These are phyloP conservation scores for Habropoda laboriosa DNA, from an alignment of 1,140 invertebrate genomes.

Conservation along the genomic window DNA sequence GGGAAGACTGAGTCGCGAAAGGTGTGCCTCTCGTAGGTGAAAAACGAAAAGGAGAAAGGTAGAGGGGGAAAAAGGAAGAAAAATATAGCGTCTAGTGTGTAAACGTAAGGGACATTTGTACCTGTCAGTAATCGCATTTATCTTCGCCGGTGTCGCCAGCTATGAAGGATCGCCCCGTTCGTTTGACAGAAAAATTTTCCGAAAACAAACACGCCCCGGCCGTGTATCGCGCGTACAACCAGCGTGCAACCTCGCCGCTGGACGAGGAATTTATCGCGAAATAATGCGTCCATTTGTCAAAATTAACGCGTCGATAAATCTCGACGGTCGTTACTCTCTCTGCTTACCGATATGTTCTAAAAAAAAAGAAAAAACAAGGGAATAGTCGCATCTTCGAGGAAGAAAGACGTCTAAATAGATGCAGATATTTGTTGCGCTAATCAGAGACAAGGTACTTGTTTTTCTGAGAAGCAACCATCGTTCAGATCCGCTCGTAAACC, in stretches of 20 bases:
- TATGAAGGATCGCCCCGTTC: conserved; percentile 59
- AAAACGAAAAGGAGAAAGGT: background rate
- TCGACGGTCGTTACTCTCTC: background rate
- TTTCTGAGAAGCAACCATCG: conserved; percentile 16
- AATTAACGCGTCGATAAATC: conserved; percentile 44
- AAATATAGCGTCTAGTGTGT: conserved; percentile 35
- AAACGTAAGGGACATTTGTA: conserved; percentile 65
- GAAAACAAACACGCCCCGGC: conserved; percentile 57
- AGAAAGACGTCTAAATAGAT: background rate
- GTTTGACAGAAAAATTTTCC: conserved; percentile 56
- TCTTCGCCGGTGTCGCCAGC: conserved; percentile 56
- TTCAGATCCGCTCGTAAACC: conserved; percentile 21
- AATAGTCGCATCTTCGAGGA: too few species aligned
- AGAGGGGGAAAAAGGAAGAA: background rate
- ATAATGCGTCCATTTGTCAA: conserved; percentile 38
- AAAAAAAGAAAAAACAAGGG: background rate
- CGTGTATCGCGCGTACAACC: background rate
- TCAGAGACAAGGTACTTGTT: background rate
- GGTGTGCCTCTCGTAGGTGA: background rate
- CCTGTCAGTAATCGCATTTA: conserved; percentile 63
- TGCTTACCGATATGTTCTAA: background rate
- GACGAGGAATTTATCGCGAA: conserved; percentile 28
- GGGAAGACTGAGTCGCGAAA: background rate
- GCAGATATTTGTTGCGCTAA: conserved; percentile 26
- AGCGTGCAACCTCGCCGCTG: background rate